phyloP scores from a whole-genome alignment of 2,113 vertebrate species.

The Grallaria varia region DNA sequence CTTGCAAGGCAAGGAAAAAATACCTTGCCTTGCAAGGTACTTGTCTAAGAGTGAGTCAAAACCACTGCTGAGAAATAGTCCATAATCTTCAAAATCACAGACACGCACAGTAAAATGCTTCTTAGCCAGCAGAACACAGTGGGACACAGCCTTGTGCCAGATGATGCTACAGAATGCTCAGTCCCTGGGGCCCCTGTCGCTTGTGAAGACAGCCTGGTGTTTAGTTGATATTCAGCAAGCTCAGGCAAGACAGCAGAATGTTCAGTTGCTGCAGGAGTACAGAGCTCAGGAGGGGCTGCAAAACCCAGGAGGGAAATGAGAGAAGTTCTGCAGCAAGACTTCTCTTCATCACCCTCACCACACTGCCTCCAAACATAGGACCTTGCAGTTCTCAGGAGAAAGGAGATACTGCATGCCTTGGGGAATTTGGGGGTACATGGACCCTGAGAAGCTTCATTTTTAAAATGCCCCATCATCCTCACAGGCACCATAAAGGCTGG shows the following conservation, averaged over 20 bases:
- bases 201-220: rapidly evolving
- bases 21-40: background rate
- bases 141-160: background rate
- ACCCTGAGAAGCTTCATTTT: background rate
- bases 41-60: background rate
- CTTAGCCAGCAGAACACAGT: background rate
- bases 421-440: background rate
- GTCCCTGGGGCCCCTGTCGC: background rate
- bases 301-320: background rate
- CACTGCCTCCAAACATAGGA: background rate
- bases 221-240: background rate
- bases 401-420: background rate
- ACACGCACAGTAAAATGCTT: rapidly evolving
- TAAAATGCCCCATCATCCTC: background rate
- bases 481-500: background rate
- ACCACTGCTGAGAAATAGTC: background rate
- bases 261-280: background rate
- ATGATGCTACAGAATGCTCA: background rate
- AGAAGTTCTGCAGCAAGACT: background rate
- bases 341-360: background rate
- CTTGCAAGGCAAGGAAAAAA: background rate
- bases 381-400: background rate
- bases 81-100: background rate
- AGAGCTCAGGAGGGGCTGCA: background rate
- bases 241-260: rapidly evolving